Conservation (phyloP, 2,797 vertebrate genomes). For the Macrochelys suwanniensis region DNA sequence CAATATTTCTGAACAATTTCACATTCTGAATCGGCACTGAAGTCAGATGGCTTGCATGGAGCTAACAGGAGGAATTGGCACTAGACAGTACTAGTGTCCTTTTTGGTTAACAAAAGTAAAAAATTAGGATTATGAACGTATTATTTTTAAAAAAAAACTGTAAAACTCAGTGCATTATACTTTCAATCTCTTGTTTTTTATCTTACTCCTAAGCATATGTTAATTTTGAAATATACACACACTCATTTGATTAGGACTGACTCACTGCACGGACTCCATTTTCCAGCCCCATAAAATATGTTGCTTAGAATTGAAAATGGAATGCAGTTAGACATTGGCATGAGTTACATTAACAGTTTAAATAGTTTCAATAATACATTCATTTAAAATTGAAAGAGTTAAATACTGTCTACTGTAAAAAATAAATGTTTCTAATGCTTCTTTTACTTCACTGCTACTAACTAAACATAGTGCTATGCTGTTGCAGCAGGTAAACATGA, state of each 20-base stretch:
- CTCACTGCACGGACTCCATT: constrained; percentile 11
- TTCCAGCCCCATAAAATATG: background rate
- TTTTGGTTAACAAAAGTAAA: background rate
- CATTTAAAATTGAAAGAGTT: constrained; percentile 52
- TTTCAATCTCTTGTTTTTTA: background rate
- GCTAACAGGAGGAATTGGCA: background rate
- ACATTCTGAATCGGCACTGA: constrained; percentile 30
- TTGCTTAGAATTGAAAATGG: background rate
- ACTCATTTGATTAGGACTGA: constrained; percentile 26
- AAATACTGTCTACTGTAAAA: constrained; percentile 8
- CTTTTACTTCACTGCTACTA: background rate
- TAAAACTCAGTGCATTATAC: background rate
- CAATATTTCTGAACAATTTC: background rate
- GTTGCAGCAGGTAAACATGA: background rate
- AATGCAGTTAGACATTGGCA: constrained; percentile 6
- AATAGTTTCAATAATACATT: constrained; percentile 53
- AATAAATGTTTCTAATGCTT: constrained; percentile 25
- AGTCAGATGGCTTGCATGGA: background rate
- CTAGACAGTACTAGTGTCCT: background rate
- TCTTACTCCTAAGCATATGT: constrained; percentile 32
- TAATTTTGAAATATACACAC: constrained; percentile 12
- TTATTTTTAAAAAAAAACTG: constrained; percentile 30
- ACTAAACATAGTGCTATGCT: constrained; percentile 2
- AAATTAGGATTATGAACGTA: background rate
- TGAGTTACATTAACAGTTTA: constrained; percentile 53